Conservation (phyloP, 2,888 invertebrate species). For the Agrotis clavis region DNA sequence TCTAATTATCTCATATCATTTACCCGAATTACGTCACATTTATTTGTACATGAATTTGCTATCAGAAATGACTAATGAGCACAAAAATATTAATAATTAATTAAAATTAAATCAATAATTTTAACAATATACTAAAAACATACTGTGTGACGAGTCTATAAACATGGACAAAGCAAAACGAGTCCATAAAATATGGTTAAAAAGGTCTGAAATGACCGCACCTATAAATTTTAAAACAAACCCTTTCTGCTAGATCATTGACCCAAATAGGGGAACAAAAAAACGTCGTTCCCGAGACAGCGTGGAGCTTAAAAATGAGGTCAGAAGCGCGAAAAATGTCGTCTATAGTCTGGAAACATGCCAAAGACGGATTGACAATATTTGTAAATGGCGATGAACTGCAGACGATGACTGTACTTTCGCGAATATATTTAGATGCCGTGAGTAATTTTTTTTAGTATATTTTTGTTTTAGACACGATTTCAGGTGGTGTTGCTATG, state of each 20-base stretch:
- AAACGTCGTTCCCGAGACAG: slow-evolving; percentile 75
- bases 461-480: slow-evolving; percentile 46
- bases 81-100: neutral
- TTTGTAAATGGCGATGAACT: slow-evolving; percentile 80
- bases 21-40: neutral
- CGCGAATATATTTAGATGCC: slow-evolving; percentile 66
- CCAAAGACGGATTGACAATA: slow-evolving; percentile 75
- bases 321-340: slow-evolving; percentile 84
- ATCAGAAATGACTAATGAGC: slow-evolving; percentile 29
- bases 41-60: slow-evolving; percentile 14
- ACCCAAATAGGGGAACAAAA: slow-evolving; percentile 63
- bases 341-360: slow-evolving; percentile 75
- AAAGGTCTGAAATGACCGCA: too few relatives aligned
- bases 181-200: too few relatives aligned
- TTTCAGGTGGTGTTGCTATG: slow-evolving; percentile 35
- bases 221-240: neutral
- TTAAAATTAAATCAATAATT: neutral
- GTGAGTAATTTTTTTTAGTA: slow-evolving; percentile 56
- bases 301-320: slow-evolving; percentile 80
- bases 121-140: neutral
- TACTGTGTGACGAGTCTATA: too few relatives aligned
- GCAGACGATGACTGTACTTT: slow-evolving; percentile 68
- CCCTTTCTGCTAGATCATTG: slow-evolving; percentile 59
- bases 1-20: slow-evolving; percentile 10
- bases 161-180: too few relatives aligned